A percentile compares a stretch with the other conserved stretches of the same genome.
These are phyloP conservation scores for Holacanthus passer DNA, from an alignment of 2,113 vertebrate species.

Conservation along the genomic window DNA sequence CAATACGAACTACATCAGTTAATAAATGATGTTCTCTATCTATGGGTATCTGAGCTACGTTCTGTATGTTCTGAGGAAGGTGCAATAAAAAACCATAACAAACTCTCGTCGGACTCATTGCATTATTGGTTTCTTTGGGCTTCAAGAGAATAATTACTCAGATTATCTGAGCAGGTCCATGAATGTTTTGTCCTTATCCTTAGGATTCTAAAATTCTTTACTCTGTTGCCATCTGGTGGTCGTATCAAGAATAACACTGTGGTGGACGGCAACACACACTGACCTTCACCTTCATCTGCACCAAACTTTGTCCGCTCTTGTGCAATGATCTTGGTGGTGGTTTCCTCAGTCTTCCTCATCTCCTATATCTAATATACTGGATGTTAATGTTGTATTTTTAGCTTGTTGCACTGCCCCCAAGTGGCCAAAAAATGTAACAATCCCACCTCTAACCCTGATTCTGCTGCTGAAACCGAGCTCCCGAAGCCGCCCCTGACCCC, in stretches of 20 bases:
- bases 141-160: not conserved
- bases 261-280: not conserved
- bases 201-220: not conserved
- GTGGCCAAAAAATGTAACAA: not conserved
- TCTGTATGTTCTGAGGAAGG: slow-evolving; percentile 59
- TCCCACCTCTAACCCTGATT: not conserved
- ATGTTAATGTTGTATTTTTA: not conserved
- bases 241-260: not conserved
- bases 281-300: not conserved
- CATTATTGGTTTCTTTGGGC: not conserved
- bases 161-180: not conserved
- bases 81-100: slow-evolving; percentile 62
- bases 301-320: no score
- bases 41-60: slow-evolving; percentile 31
- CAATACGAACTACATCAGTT: slow-evolving; percentile 17
- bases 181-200: not conserved
- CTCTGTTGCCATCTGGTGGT: not conserved
- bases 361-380: no score
- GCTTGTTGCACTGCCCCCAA: not conserved
- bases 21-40: slow-evolving; percentile 2
- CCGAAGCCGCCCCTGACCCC: not conserved
- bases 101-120: slow-evolving; percentile 25
- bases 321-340: no score
- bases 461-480: not conserved
- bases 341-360: no score